Base-by-base conservation (phyloP, 2,113 vertebrate genomes). In the Girardinichthys multiradiatus region DNA sequence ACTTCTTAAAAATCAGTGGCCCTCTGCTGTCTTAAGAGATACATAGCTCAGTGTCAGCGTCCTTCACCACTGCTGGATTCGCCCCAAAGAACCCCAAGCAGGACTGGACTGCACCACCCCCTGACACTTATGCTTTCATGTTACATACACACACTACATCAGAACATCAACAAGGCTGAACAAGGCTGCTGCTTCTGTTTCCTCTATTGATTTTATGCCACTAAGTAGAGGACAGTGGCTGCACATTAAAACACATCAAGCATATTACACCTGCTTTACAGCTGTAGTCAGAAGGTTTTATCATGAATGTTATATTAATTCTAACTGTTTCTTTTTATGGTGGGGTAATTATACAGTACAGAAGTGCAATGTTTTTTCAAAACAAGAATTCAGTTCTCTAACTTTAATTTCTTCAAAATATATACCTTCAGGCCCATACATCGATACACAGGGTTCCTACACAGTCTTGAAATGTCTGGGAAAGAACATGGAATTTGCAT, bases 21-120 rank as follows among this genome's bases (percentile, higher is more conserved):
- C 31, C 77, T 75, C 62, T 3, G 57, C 39, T 64, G 72, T 81
- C 77, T 79, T 72, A 30, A 72, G 86, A 82, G 79, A 84, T 77
- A 71, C 76, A 68, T 72, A 80, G 69, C 79, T 82, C 61, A 48
- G 58, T 65, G 77, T 69, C 85, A 61, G 81, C 45, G 73, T 86
- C 86, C 83, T 86, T 86, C 85, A 73, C 73, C 68, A 62, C 63
- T 51, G 77, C 70, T 87, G 87, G 86, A 86, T 58, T 68, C 6
- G 31, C 28, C 72, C 81, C 85, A 75, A 74, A 75, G 21, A 78
- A 81, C 85, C 82, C 71, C 70, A 57, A 74, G 83, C 85, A 62
- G 69, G 84, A 64, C 67, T 26, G 42, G 54, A 35, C 72, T 65
- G 62, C 54, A 35, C 76, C 82, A 74, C 78, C 74, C 51, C 61